Percentiles rank a stretch among this genome's conserved stretches.
phyloP scores from a whole-genome alignment of 2,888 invertebrate genomes.

The Amblyteles armatorius region DNA sequence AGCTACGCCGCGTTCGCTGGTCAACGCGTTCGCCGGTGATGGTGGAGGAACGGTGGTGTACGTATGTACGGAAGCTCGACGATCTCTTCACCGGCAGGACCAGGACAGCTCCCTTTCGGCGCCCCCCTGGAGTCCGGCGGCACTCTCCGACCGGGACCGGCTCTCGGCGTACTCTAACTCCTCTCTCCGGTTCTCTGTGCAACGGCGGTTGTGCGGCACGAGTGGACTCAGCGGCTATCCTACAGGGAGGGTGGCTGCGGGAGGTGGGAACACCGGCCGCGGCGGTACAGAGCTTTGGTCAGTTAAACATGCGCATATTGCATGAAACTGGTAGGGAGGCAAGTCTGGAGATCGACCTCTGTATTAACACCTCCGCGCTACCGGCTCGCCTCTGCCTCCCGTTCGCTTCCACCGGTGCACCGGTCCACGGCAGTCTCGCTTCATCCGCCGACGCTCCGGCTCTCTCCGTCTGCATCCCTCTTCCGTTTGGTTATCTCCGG shows the following conservation, averaged over 20 bases:
- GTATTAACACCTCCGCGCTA: constrained; percentile 83
- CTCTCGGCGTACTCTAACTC: constrained; percentile 51
- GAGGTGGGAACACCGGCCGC: constrained; percentile 69
- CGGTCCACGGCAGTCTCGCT: constrained; percentile 50
- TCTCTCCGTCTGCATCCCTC: constrained; percentile 67
- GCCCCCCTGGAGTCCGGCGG: constrained; percentile 47
- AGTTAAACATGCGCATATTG: constrained; percentile 85
- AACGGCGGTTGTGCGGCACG: constrained; percentile 51
- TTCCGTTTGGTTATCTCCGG: constrained; percentile 66
- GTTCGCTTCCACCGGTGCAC: constrained; percentile 65
- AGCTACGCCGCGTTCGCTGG: constrained; percentile 37
- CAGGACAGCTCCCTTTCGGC: constrained; percentile 50
- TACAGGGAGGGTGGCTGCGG: constrained; percentile 70
- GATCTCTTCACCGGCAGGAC: constrained; percentile 23
- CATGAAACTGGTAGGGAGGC: constrained; percentile 83
- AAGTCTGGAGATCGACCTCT: constrained; percentile 82
- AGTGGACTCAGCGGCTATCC: constrained; percentile 53
- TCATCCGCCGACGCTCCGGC: constrained; percentile 59
- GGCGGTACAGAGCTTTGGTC: constrained; percentile 81
- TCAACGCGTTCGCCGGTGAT: constrained; percentile 34
- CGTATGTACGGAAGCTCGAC: constrained; percentile 7
- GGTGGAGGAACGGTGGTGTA: constrained; percentile 10
- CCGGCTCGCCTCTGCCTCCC: constrained; percentile 68
- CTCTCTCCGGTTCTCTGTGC: constrained; percentile 28
- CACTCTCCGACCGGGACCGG: constrained; percentile 26